phyloP scores from a whole-genome alignment of 2,888 invertebrate genomes.

The Pseudeuparius sepicola region DNA sequence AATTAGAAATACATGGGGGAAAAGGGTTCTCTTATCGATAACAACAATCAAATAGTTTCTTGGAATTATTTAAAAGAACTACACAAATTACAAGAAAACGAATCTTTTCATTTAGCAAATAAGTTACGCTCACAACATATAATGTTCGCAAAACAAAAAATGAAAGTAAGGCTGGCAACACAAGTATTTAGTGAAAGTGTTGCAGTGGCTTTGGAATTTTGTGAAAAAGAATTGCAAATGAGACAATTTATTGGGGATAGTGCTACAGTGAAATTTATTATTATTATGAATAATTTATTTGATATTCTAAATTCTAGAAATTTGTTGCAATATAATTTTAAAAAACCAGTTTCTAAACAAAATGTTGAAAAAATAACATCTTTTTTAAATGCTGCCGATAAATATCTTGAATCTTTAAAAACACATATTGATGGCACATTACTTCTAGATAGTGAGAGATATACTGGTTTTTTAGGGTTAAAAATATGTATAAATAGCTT shows the following conservation, averaged over 20 bases:
- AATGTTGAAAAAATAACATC: conserved; percentile 6
- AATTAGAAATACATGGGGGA: conserved; percentile 14
- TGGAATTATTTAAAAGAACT: conserved; percentile 13
- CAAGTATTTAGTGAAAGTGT: conserved; percentile 23
- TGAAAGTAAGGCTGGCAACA: no score
- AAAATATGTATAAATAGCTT: no score
- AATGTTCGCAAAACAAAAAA: conserved; percentile 9
- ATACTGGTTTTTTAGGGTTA: conserved; percentile 10
- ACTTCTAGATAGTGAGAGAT: conserved; percentile 4
- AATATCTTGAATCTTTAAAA: conserved; percentile 1
- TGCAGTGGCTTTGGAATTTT: conserved; percentile 21
- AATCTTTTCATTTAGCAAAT: conserved; percentile 15
- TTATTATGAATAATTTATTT: conserved; percentile 21
- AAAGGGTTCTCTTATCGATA: conserved; percentile 9
- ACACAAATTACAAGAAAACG: conserved; percentile 12
- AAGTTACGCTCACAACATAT: conserved; percentile 15
- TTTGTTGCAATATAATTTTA: conserved; percentile 9
- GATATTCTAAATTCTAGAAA: conserved; percentile 23
- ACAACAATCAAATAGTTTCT: conserved; percentile 12
- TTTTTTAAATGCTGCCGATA: conserved; percentile 5
- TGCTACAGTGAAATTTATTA: conserved; percentile 19
- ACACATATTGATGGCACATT: conserved; percentile 2
- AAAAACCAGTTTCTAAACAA: conserved; percentile 7
- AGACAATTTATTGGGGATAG: conserved; percentile 18
- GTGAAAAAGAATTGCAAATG: conserved; percentile 17